Evolutionary conservation across 2,113 vertebrate species (phyloP).

Genomic region (Athene cunicularia): DNA sequence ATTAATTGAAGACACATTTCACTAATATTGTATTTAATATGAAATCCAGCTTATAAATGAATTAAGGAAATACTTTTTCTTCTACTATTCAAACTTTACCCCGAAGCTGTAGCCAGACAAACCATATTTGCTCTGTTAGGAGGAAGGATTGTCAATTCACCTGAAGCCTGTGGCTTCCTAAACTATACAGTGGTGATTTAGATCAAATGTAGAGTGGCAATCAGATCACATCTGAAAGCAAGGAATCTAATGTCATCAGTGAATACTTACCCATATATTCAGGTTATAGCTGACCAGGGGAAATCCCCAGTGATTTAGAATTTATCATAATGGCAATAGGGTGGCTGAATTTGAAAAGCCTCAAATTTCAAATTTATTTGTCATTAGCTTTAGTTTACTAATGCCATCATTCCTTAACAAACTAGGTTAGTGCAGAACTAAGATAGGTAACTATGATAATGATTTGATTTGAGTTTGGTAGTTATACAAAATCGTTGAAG

Average conservation of each 20-base stretch:
- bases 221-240: not conserved
- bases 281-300: not conserved
- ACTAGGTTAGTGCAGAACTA: not conserved
- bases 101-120: not conserved
- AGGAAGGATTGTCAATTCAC: not conserved
- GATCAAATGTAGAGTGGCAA: not conserved
- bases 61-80: not conserved
- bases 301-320: not conserved
- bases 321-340: not conserved
- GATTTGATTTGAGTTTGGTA: not conserved
- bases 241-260: not conserved
- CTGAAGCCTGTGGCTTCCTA: not conserved
- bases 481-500: not conserved
- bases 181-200: not conserved
- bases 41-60: not conserved
- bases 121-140: not conserved
- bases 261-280: not conserved
- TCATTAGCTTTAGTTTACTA: not conserved
- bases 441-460: rapidly evolving
- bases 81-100: not conserved
- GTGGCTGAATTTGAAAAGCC: not conserved
- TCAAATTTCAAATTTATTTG: not conserved
- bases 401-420: not conserved
- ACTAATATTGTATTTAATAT: not conserved
- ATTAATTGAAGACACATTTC: not conserved